Conservation (phyloP, 2,888 invertebrate genomes). For the Steinernema carpocapsae region DNA sequence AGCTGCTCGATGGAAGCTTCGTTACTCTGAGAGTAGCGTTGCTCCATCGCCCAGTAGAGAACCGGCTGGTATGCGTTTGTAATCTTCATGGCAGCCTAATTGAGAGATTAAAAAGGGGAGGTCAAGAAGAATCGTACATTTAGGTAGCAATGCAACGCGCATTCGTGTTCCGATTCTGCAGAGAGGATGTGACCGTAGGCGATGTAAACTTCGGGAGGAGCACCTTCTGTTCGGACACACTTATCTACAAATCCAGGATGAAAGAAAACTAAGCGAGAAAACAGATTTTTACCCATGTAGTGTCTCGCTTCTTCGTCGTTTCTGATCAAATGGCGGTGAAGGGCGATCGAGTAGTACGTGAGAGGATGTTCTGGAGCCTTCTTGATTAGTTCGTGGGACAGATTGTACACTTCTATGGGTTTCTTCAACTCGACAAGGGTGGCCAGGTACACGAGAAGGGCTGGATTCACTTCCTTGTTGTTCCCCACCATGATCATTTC, state of each 20-base stretch:
- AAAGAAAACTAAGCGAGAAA: background rate
- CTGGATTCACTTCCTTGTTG: too few species aligned
- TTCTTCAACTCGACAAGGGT: background rate
- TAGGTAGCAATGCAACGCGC: slow-evolving; percentile 98
- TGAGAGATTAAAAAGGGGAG: background rate
- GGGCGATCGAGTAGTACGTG: slow-evolving; percentile 54
- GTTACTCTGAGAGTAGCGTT: slow-evolving; percentile 89
- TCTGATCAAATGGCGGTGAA: slow-evolving; percentile 56
- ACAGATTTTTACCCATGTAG: slow-evolving; percentile 54
- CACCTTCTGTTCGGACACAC: slow-evolving; percentile 75
- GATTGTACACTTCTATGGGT: background rate
- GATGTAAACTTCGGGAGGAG: slow-evolving; percentile 95
- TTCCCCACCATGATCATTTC: too few species aligned
- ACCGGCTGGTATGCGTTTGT: slow-evolving; percentile 84
- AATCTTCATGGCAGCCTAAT: slow-evolving; percentile 72
- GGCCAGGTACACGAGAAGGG: background rate
- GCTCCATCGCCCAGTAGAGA: slow-evolving; percentile 93
- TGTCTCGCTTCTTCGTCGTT: slow-evolving; percentile 48
- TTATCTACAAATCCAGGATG: slow-evolving; percentile 46
- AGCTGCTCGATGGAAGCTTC: slow-evolving; percentile 40
- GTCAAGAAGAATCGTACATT: slow-evolving; percentile 74
- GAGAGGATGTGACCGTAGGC: slow-evolving; percentile 98
- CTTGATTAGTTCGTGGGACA: background rate
- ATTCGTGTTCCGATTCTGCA: slow-evolving; percentile 93
- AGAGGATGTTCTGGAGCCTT: background rate